These are phyloP conservation scores for Poecilia wingei DNA, from an alignment of 2,797 vertebrate genomes.

Conservation along the genomic window DNA sequence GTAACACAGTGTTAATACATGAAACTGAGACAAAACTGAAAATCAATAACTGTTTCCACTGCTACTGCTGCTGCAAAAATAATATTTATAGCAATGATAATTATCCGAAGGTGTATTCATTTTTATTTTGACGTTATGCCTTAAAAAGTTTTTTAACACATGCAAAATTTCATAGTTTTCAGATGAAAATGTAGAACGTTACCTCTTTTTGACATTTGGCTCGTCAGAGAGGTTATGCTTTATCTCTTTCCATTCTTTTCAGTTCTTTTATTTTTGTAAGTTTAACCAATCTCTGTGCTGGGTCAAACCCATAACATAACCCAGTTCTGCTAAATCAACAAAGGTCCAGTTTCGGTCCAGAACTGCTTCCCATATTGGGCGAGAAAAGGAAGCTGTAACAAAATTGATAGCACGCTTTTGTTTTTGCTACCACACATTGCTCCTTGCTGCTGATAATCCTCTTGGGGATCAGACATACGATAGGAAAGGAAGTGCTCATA, in stretches of 20 bases:
- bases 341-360: not conserved
- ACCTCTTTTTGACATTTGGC: not conserved
- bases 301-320: not conserved
- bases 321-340: not conserved
- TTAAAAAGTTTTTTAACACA: not conserved
- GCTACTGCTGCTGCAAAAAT: not conserved
- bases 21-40: not conserved
- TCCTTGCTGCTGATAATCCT: conserved; percentile 69
- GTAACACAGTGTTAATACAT: not conserved
- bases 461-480: conserved; percentile 73
- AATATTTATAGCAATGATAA: not conserved
- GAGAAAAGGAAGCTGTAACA: not conserved
- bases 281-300: not conserved
- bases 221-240: not conserved
- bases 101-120: not conserved
- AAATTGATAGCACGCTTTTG: conserved; percentile 1
- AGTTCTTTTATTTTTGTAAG: not conserved
- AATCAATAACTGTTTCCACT: not conserved
- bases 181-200: not conserved
- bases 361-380: not conserved
- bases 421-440: conserved; percentile 30
- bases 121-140: not conserved
- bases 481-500: conserved; percentile 83
- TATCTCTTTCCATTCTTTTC: not conserved
- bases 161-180: not conserved